Evolutionary conservation across 1,140 invertebrate species (phyloP), one percentile per base, ranked within the genome.

Genomic region (Caenorhabditis inopinata): DNA sequence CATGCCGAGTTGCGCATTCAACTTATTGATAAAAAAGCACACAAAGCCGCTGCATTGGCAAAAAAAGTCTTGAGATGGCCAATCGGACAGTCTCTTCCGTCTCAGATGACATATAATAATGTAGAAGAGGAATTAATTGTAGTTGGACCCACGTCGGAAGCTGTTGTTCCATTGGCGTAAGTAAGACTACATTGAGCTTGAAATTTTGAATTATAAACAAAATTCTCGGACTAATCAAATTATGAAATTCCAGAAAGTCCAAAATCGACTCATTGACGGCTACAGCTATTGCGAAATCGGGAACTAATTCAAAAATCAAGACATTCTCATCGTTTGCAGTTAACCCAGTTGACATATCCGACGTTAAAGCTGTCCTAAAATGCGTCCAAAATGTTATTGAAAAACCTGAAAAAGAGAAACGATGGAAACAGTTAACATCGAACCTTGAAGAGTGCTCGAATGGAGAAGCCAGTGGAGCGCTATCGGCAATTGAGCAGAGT

Each of bases 381-480:
- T 42, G 16, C 6, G 38, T 68, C 38, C 58, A 68, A 68, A 68
- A 68, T 68, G 29, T 35, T 9, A 68, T 68, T 21, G 58, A 68
- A 68, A 68, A 68, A 38, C 58, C 58, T 1, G 32, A 68, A 42
- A 68, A 42, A 42, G 58, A 68, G 32, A 68, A 68, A 68, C 4
- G 58, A 68, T 68, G 58, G 58, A 68, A 68, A 12, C 58, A 68
- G n/a, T 38, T 68, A 32, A 68, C n/a, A 3, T 5, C n/a, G 58
- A 42, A 68, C 11, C n/a, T 68, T 5, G 58, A 42, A 29, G 58
- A 68, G 38, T 68, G 58, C 27, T 68, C 58, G 32, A 68, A 42
- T 68, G 58, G 58, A 68, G 58, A 68, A 16, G 58, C 58, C n/a
- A 21, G 16, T 68, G 58, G 58, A 68, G 58, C 58, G 2, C n/a